Conservation (phyloP, 2,888 invertebrate genomes). For the Caenorhabditis drosophilae region DNA sequence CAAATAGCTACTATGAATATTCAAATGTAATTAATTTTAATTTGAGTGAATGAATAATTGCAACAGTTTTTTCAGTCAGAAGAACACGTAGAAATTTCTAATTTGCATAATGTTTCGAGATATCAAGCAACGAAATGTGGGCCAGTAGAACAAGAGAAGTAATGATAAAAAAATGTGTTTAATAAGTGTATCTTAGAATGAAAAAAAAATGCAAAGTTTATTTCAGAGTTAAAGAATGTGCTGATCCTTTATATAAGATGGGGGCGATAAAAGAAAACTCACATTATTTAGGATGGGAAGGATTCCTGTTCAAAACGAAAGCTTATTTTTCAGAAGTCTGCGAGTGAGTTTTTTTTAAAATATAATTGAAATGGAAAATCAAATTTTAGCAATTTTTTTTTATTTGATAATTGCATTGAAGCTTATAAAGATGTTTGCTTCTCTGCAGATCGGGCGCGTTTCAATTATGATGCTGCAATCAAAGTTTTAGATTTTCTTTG, state of each 20-base stretch:
- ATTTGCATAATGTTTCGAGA: constrained; percentile 11
- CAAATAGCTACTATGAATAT: constrained; percentile 21
- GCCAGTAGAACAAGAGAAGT: constrained; percentile 33
- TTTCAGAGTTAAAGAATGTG: constrained; percentile 52
- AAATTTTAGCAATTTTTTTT: constrained; percentile 56
- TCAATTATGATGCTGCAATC: constrained; percentile 53
- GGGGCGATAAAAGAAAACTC: constrained; percentile 46
- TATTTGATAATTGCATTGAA: constrained; percentile 59
- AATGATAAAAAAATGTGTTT: no score
- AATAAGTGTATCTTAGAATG: neutral
- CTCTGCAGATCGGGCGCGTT: constrained; percentile 42
- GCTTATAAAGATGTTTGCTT: constrained; percentile 58
- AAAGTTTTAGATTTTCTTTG: constrained; percentile 57
- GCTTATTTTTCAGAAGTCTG: constrained; percentile 55
- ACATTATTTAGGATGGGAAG: constrained; percentile 49
- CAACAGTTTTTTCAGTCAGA: constrained; percentile 17
- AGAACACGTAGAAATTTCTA: constrained; percentile 12
- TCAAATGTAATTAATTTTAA: constrained; percentile 15
- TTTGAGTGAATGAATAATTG: neutral
- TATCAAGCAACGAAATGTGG: constrained; percentile 30
- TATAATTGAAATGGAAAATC: no score
- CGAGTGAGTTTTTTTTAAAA: constrained; percentile 51
- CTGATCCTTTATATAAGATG: constrained; percentile 52
- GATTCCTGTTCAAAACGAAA: constrained; percentile 48
- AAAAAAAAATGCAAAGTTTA: neutral